Evolutionary conservation across 2,888 invertebrate species (phyloP).

Genomic region (Ecdyonurus torrentis): DNA sequence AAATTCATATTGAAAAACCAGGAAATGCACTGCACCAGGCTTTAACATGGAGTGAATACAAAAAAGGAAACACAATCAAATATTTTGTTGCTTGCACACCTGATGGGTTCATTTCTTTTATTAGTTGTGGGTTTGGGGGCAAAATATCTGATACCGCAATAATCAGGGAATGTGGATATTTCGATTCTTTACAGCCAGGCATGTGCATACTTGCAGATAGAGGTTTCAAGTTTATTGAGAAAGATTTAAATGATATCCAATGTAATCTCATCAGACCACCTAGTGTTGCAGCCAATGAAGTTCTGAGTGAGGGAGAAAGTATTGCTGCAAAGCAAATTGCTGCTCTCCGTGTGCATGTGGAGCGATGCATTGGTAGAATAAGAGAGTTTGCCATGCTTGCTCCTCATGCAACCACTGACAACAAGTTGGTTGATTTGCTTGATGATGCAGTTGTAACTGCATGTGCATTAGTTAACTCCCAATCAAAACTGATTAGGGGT

Average conservation of each 20-base stretch:
- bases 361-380: background rate
- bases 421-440: background rate
- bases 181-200: constrained; percentile 3
- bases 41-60: constrained; percentile 11
- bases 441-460: background rate
- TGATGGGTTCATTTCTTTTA: background rate
- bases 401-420: background rate
- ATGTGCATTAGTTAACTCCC: background rate
- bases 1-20: constrained; percentile 13
- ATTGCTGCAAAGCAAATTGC: constrained; percentile 2
- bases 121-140: constrained; percentile 1
- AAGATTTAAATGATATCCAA: background rate
- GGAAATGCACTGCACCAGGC: constrained; percentile 9
- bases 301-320: background rate
- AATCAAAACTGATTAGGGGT: background rate
- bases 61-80: constrained; percentile 11
- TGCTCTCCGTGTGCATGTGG: constrained; percentile 2
- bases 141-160: background rate
- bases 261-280: constrained; percentile 5
- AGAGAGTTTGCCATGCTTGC: background rate
- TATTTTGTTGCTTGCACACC: constrained; percentile 8
- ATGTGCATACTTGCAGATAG: constrained; percentile 6
- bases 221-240: constrained; percentile 7
- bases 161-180: constrained; percentile 2
- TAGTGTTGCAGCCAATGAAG: constrained; percentile 1